Evolutionary conservation across 2,113 vertebrate genomes (phyloP).

Genomic region (Pterocles orientalis): DNA sequence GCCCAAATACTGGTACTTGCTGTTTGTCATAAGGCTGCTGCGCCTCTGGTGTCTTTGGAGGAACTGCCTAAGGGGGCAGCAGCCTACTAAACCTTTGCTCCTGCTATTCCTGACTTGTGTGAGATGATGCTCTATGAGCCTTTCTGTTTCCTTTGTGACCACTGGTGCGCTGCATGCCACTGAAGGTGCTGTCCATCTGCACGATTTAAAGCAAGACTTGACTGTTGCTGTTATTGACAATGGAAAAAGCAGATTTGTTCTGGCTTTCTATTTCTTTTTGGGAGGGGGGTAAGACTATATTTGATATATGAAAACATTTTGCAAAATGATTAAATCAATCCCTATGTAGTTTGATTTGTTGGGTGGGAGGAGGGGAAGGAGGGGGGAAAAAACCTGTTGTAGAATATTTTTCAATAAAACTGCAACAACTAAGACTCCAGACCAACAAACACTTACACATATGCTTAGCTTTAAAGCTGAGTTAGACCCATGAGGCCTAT

Average conservation of each 20-base stretch:
- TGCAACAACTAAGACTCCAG: conserved; percentile 15
- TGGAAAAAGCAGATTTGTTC: background rate
- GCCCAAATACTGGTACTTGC: background rate
- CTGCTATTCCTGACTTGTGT: background rate
- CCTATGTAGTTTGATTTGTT: conserved; percentile 34
- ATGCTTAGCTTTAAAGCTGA: conserved; percentile 12
- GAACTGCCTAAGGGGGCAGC: background rate
- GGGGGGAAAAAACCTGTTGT: background rate
- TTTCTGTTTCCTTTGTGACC: background rate
- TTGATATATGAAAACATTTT: conserved; percentile 17
- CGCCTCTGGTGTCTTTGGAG: background rate
- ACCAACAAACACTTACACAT: conserved; percentile 36
- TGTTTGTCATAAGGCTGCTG: background rate
- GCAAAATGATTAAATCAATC: background rate
- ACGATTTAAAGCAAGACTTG: background rate
- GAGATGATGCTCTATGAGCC: background rate
- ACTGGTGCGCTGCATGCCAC: background rate
- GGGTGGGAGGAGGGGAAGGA: background rate
- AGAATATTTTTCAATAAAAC: conserved; percentile 27
- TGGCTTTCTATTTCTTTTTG: background rate
- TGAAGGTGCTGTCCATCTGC: background rate
- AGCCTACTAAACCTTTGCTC: background rate
- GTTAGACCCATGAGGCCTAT: background rate
- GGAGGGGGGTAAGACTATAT: background rate
- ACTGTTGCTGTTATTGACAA: background rate